Percentiles rank a stretch among this genome's conserved stretches.
These are phyloP conservation scores for Alligator mississippiensis DNA, from an alignment of 2,113 vertebrate species.

Conservation along the genomic window DNA sequence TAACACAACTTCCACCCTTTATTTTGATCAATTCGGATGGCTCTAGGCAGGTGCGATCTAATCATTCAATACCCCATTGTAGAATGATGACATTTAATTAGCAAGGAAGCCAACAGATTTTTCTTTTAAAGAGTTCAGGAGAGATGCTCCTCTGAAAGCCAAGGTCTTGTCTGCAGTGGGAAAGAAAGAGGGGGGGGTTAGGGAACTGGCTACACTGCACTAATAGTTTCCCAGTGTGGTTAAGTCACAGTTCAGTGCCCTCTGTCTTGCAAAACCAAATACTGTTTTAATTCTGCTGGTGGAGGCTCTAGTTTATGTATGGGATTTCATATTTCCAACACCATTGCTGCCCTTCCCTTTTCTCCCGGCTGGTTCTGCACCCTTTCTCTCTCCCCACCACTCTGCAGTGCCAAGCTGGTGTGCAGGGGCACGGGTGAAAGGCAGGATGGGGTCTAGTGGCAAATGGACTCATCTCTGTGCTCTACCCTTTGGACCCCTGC, in stretches of 20 bases:
- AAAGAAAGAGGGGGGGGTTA: background rate
- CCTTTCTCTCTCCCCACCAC: background rate
- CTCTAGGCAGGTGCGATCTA: conserved; percentile 25
- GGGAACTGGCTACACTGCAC: background rate
- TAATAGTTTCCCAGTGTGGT: background rate
- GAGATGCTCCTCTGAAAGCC: background rate
- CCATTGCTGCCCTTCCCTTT: background rate
- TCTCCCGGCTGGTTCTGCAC: background rate
- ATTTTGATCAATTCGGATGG: conserved; percentile 13
- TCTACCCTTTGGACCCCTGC: accelerated
- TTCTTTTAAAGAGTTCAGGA: background rate
- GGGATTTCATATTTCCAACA: too few relatives aligned
- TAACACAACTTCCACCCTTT: background rate
- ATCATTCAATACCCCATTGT: conserved; percentile 38
- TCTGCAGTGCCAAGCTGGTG: background rate
- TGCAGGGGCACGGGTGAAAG: background rate
- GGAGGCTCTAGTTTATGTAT: too few relatives aligned
- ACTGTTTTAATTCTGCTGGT: background rate
- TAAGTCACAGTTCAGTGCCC: background rate
- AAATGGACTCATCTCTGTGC: background rate
- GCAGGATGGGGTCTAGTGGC: background rate
- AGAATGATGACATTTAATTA: conserved; percentile 67
- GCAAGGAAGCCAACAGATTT: conserved; percentile 14
- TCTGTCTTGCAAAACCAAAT: background rate
- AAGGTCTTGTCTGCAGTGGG: background rate